A percentile compares a stretch with the other conserved stretches of the same genome.
phyloP scores from a whole-genome alignment of 1,140 invertebrate species.

The Zelostemma sp. region DNA sequence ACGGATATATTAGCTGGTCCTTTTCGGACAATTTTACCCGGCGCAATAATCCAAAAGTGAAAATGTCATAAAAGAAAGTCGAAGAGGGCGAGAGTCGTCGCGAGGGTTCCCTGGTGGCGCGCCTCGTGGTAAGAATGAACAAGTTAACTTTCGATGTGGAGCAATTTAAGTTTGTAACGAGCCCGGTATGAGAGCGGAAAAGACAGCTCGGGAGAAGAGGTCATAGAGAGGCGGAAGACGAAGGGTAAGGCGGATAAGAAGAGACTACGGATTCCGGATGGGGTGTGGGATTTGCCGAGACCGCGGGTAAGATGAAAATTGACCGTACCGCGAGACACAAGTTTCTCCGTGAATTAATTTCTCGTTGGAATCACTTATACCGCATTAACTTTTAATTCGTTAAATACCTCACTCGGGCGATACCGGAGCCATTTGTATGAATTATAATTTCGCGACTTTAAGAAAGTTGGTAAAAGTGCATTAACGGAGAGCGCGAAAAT shows the following conservation, averaged over 20 bases:
- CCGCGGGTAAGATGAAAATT: constrained; percentile 31
- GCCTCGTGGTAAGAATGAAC: constrained; percentile 48
- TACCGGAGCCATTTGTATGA: background rate
- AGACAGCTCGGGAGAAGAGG: constrained; percentile 19
- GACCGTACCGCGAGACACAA: constrained; percentile 45
- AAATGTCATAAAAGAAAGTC: constrained; percentile 6
- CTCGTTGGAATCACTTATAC: constrained; percentile 58
- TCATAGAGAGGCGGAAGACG: background rate
- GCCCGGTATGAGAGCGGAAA: constrained; percentile 38
- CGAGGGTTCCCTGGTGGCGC: constrained; percentile 6
- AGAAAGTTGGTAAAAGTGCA: background rate
- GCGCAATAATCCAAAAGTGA: background rate
- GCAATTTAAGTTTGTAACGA: constrained; percentile 61
- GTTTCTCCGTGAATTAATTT: constrained; percentile 63
- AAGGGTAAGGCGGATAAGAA: constrained; percentile 1
- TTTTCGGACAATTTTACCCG: background rate
- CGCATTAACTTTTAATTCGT: constrained; percentile 64
- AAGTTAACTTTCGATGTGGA: constrained; percentile 57
- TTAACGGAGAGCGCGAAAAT: background rate
- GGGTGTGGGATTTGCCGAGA: constrained; percentile 1
- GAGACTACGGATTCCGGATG: no score
- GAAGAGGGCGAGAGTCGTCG: background rate
- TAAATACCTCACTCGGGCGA: constrained; percentile 37
- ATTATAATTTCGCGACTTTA: background rate
- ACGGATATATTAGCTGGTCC: background rate